Evolutionary conservation across 2,113 vertebrate species (phyloP).

Genomic region (Ceyx cyanopectus): DNA sequence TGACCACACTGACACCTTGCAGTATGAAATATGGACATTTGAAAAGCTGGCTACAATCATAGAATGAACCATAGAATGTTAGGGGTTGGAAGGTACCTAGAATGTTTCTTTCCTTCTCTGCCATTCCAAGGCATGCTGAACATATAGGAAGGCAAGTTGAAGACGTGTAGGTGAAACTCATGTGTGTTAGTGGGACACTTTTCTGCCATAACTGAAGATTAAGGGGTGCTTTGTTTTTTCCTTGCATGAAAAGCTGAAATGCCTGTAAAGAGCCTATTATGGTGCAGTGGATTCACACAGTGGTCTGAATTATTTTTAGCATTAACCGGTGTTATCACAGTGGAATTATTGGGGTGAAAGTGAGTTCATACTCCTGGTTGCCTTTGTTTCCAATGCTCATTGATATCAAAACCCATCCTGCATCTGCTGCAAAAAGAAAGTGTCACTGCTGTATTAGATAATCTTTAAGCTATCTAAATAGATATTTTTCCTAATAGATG

Average conservation of each 20-base stretch:
- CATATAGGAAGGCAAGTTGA: not conserved
- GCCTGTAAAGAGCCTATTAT: not conserved
- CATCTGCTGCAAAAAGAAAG: conserved; percentile 40
- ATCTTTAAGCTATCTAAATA: not conserved
- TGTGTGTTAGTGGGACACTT: not conserved
- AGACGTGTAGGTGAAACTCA: not conserved
- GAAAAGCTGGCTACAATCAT: not conserved
- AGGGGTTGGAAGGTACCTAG: too few species aligned
- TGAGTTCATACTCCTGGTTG: conserved; percentile 28
- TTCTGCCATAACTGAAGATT: not conserved
- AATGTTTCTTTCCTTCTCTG: not conserved
- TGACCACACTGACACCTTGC: not conserved
- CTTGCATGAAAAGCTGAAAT: conserved; percentile 3
- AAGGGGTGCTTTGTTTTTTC: not conserved
- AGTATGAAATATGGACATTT: not conserved
- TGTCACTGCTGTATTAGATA: not conserved
- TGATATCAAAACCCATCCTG: conserved; percentile 29
- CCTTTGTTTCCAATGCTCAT: conserved; percentile 27
- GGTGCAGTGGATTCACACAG: conserved; percentile 10
- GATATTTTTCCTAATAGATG: not conserved
- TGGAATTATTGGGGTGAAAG: conserved; percentile 38
- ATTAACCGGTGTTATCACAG: conserved; percentile 43
- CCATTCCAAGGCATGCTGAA: not conserved
- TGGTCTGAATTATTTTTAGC: conserved; percentile 53
- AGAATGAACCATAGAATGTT: too few species aligned